A percentile compares a stretch with the other conserved stretches of the same genome.
Evolutionary conservation across 2,888 invertebrate species (phyloP).

Genomic region (Physocephala rufipes): DNA sequence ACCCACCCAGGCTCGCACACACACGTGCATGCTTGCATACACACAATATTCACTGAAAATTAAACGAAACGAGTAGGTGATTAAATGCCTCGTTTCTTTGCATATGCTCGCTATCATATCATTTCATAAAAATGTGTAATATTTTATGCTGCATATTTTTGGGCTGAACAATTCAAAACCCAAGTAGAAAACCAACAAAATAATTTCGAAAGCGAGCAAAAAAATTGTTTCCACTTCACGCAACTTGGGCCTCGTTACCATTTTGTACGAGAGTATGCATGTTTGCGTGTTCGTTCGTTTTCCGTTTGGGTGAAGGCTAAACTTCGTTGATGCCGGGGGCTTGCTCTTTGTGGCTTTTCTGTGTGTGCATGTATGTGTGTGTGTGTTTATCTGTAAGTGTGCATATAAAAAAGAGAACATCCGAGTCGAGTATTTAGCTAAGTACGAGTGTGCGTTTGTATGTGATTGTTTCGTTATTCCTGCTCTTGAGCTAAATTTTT

Average conservation of each 20-base stretch:
- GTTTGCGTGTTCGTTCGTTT: not conserved
- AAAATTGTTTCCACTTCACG: conserved; percentile 10
- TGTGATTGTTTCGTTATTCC: not conserved
- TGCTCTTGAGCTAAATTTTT: conserved; percentile 26
- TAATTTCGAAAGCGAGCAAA: not conserved
- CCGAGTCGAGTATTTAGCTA: too few species aligned
- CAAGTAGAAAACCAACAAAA: not conserved
- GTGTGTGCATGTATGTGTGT: not conserved
- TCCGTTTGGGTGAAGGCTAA: not conserved
- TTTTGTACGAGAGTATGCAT: not conserved
- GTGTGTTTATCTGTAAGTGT: too few species aligned
- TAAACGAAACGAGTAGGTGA: not conserved
- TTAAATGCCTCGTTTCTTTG: not conserved
- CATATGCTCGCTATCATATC: not conserved
- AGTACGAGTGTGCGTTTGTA: too few species aligned
- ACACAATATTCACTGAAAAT: not conserved
- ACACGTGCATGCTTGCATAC: not conserved
- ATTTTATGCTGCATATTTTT: conserved; percentile 9
- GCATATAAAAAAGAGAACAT: not conserved
- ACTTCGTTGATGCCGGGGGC: not conserved
- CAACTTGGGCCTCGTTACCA: conserved; percentile 4
- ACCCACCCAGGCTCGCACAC: not conserved
- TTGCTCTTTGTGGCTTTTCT: not conserved
- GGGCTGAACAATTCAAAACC: not conserved
- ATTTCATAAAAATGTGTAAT: conserved; percentile 14